phyloP scores from a whole-genome alignment of 2,797 vertebrate species.

The Myiotriccus ornatus region DNA sequence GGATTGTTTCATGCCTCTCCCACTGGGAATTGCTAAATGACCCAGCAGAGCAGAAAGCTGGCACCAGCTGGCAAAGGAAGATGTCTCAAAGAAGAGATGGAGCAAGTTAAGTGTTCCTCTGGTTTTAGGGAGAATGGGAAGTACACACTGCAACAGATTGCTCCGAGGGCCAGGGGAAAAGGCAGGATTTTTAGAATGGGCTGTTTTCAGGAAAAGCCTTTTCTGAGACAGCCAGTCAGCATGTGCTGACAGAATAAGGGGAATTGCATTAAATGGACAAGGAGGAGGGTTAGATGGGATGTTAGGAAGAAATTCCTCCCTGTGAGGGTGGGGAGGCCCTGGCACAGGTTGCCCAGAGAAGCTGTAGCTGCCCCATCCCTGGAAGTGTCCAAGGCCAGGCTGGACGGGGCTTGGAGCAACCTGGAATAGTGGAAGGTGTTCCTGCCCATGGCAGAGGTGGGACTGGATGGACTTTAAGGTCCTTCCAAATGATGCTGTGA shows the following conservation, averaged over 20 bases:
- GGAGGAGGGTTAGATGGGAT: background rate
- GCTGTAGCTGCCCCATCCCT: background rate
- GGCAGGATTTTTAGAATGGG: background rate
- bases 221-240: background rate
- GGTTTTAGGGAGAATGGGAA: background rate
- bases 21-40: background rate
- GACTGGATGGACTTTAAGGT: background rate
- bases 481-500: background rate
- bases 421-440: background rate
- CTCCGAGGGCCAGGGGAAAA: background rate
- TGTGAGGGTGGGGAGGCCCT: rapidly evolving
- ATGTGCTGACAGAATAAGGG: background rate
- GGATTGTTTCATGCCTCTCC: background rate
- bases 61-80: background rate
- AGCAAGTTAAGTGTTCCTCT: background rate
- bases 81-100: background rate
- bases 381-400: rapidly evolving
- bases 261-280: background rate
- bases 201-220: background rate
- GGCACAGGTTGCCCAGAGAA: background rate
- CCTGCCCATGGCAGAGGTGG: background rate
- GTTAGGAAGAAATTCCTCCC: rapidly evolving
- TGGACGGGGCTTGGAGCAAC: background rate
- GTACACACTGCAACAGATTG: background rate
- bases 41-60: background rate